Evolutionary conservation across 2,888 invertebrate species (phyloP).

Genomic region (Ophion ellenae): DNA sequence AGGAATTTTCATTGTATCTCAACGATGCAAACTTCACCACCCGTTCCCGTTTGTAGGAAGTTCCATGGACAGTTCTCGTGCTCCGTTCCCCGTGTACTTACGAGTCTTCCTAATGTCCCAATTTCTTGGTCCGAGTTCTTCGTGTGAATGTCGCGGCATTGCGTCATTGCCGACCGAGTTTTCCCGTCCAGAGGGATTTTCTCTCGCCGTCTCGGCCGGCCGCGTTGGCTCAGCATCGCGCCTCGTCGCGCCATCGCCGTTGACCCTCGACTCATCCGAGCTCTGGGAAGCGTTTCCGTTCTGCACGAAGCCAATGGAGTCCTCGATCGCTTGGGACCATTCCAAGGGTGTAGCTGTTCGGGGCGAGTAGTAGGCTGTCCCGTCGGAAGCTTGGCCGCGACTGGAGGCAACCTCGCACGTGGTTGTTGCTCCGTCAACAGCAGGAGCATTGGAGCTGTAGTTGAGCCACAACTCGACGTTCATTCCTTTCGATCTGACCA

Average conservation of each 20-base stretch:
- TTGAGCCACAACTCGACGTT: slow-evolving; percentile 33
- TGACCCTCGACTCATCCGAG: background rate
- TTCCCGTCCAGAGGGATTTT: background rate
- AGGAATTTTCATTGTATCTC: no score
- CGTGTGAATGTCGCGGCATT: background rate
- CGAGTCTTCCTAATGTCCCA: slow-evolving; percentile 10
- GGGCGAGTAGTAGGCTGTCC: no score
- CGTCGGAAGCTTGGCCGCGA: background rate
- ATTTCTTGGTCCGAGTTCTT: background rate
- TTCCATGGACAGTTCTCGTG: background rate
- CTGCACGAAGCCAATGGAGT: background rate
- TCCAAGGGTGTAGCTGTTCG: background rate
- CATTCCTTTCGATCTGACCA: background rate
- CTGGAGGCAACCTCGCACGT: background rate
- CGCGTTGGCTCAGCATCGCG: background rate
- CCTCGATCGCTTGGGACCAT: slow-evolving; percentile 11
- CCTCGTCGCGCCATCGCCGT: background rate
- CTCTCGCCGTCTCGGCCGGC: background rate
- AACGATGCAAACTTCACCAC: no score
- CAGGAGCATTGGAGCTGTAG: background rate
- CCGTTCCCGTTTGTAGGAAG: background rate
- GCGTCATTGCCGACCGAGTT: background rate
- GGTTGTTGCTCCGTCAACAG: background rate
- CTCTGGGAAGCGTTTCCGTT: background rate
- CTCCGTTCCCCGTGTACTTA: slow-evolving; percentile 20